phyloP scores from a whole-genome alignment of 2,888 invertebrate genomes.

The Lapara coniferarum region DNA sequence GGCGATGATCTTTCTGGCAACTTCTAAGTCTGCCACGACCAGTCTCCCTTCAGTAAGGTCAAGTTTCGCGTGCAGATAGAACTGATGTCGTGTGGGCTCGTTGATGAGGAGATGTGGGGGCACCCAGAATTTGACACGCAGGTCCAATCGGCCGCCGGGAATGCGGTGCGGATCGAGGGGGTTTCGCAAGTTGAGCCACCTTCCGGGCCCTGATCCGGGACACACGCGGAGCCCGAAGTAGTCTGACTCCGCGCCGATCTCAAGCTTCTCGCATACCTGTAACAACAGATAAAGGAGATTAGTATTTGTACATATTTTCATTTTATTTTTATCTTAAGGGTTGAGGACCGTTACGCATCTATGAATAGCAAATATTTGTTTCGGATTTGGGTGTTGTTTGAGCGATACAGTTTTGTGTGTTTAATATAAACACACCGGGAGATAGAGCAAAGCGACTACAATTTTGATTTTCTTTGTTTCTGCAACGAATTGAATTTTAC shows the following conservation, averaged over 20 bases:
- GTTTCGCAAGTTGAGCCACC: conserved; percentile 95
- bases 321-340: background rate
- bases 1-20: conserved; percentile 88
- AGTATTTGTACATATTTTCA: background rate
- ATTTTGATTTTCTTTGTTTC: too few species aligned
- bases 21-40: conserved; percentile 87
- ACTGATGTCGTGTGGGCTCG: conserved; percentile 93
- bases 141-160: conserved; percentile 86
- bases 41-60: conserved; percentile 90
- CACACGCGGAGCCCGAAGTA: conserved; percentile 92
- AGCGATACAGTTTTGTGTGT: background rate
- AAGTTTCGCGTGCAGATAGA: conserved; percentile 92
- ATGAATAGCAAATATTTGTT: background rate
- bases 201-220: conserved; percentile 86
- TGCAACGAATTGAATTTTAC: too few species aligned
- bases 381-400: background rate
- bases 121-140: conserved; percentile 95
- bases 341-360: background rate
- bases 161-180: conserved; percentile 89
- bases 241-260: conserved; percentile 92
- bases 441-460: background rate
- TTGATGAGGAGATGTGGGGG: conserved; percentile 93
- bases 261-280: conserved; percentile 92
- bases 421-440: background rate
- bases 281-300: conserved; percentile 4